Evolutionary conservation across 2,797 vertebrate genomes (phyloP).

Genomic region (Aplochiton taeniatus): DNA sequence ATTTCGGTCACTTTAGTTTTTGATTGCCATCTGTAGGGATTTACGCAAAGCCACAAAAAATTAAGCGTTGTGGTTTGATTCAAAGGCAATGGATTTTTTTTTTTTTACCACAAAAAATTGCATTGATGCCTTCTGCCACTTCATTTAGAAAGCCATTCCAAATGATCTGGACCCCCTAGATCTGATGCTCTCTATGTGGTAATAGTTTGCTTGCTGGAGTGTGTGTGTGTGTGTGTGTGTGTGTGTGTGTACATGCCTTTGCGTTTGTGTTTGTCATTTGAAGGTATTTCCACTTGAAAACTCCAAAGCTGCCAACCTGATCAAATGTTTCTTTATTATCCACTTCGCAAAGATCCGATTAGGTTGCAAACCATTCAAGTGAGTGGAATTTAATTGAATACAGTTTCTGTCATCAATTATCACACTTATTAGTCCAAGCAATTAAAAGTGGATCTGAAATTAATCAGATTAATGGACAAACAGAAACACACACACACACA

Average conservation of each 20-base stretch:
- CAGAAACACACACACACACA: constrained; percentile 38
- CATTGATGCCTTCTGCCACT: constrained; percentile 14
- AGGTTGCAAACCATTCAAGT: constrained; percentile 59
- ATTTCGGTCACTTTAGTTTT: constrained; percentile 29
- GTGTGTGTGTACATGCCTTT: background rate
- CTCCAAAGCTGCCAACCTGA: constrained; percentile 28
- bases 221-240: constrained; percentile 5
- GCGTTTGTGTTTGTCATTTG: background rate
- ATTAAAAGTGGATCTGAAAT: constrained; percentile 71
- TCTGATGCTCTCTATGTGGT: constrained; percentile 8
- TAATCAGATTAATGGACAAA: constrained; percentile 62
- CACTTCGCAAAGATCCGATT: constrained; percentile 64
- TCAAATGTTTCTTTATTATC: constrained; percentile 57
- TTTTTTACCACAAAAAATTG: constrained; percentile 9
- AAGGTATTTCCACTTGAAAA: constrained; percentile 29
- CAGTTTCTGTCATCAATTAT: constrained; percentile 65
- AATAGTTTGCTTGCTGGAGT: constrained; percentile 30
- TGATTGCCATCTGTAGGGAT: constrained; percentile 22
- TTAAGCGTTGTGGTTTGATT: constrained; percentile 20
- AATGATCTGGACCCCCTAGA: constrained; percentile 5
- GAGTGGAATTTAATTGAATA: constrained; percentile 70
- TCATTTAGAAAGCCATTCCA: constrained; percentile 24
- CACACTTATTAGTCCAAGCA: constrained; percentile 68
- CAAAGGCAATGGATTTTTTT: constrained; percentile 5
- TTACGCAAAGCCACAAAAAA: constrained; percentile 16